These are phyloP conservation scores for Xestobium rufovillosum DNA, from an alignment of 2,888 invertebrate genomes.

Conservation along the genomic window DNA sequence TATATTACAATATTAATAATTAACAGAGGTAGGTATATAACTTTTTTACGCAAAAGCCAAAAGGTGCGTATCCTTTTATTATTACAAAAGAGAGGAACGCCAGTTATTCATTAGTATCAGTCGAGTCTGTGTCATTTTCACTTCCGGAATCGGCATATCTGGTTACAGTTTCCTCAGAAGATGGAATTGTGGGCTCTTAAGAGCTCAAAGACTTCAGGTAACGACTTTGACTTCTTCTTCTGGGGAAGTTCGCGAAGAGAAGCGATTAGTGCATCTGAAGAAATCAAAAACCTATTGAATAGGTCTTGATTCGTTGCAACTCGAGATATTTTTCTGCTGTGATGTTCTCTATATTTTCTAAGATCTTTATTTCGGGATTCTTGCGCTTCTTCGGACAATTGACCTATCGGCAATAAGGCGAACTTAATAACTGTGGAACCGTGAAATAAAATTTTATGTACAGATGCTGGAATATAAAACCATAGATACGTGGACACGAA, in stretches of 20 bases:
- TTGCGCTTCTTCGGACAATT: constrained; percentile 24
- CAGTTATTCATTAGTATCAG: too few species aligned
- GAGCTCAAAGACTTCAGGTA: too few species aligned
- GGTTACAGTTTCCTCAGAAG: too few species aligned
- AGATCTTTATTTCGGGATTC: constrained; percentile 22
- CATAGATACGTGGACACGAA: constrained; percentile 21
- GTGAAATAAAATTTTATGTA: constrained; percentile 24
- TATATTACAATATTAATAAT: too few species aligned
- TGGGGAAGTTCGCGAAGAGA: neutral
- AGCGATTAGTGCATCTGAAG: constrained; percentile 12
- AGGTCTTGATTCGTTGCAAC: constrained; percentile 18
- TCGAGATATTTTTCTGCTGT: constrained; percentile 13
- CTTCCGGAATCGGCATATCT: too few species aligned
- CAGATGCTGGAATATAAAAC: constrained; percentile 22
- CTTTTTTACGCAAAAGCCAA: too few species aligned
- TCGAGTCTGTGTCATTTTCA: too few species aligned
- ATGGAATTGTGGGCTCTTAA: too few species aligned
- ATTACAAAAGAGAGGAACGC: too few species aligned
- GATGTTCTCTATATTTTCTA: constrained; percentile 15
- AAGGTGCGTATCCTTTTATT: too few species aligned
- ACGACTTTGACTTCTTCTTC: too few species aligned
- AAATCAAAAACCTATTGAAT: constrained; percentile 11
- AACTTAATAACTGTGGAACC: constrained; percentile 19
- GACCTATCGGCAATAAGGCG: constrained; percentile 22
- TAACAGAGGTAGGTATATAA: too few species aligned